Evolutionary conservation across 2,113 vertebrate species (phyloP), one percentile per base, ranked within the genome.

Genomic region (Hepsetus odoe): DNA sequence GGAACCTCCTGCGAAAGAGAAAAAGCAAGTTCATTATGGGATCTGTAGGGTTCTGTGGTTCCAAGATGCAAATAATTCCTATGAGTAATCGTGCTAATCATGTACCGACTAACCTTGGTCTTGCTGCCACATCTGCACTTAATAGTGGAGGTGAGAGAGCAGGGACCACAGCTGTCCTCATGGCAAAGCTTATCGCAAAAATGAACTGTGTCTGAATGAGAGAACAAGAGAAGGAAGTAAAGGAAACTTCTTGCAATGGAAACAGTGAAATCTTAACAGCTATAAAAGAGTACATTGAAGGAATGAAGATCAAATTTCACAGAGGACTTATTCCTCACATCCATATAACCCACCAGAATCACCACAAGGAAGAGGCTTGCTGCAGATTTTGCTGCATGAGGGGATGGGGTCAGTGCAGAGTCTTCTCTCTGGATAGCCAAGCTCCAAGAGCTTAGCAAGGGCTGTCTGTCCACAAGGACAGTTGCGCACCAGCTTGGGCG

Each of bases 181-280:
- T 99, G 98, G 88, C 98, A 99, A 80, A 98, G 85, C 77, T 93
- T 95, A 89, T 97, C 94, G 88, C 98, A 99, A 11, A 95, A 91
- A 87, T 99, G 98, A 87, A 98, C 51, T 14, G 91, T 94, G 86
- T 97, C 98, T 95, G 89, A 71, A 82, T 3, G 82, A 74, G 77
- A 89, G 38, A 24, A 53, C 2, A 26, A 22, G 3, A 20, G 9
- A 16, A 16, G 2, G 5, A 9, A 1, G 0, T 1, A 2, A 9
- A 24, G 22, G 0, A 28, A 1, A 28, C 4, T 1, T 3, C 26
- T 24, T 38, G 4, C 9, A 26, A 68, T 16, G 40, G 56, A 77
- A 5, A 74, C 49, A 1, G 14, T 49, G 1, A 3, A 18, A 49
- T 49, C 9, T 49, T 10, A 46, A 46, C 5, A 13, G 11, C 44